Evolutionary conservation across 2,888 invertebrate genomes (phyloP).

Genomic region (Selenia dentaria): DNA sequence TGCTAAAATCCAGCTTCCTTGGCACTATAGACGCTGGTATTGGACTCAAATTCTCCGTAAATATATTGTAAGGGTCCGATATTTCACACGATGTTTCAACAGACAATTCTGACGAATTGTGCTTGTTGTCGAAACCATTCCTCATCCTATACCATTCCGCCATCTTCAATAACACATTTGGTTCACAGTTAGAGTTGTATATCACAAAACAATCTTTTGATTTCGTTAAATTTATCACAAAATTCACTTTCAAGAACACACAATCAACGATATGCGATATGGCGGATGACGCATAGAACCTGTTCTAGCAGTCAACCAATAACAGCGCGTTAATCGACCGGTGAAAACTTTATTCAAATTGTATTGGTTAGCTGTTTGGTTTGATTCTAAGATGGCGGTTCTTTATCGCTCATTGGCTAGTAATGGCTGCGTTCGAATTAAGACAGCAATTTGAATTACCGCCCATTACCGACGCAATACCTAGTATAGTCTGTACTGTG

Average conservation of each 20-base stretch:
- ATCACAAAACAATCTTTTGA: constrained; percentile 55
- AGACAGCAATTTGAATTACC: too few relatives aligned
- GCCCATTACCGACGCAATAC: too few relatives aligned
- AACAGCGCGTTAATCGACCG: constrained; percentile 61
- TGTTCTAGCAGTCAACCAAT: constrained; percentile 67
- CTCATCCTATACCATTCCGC: constrained; percentile 78
- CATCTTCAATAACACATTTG: constrained; percentile 65
- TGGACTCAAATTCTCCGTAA: constrained; percentile 85
- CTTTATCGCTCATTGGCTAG: constrained; percentile 35
- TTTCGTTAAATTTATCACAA: constrained; percentile 55
- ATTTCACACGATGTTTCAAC: constrained; percentile 86
- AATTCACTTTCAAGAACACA: constrained; percentile 71
- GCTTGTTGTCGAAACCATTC: constrained; percentile 60
- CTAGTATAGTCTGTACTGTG: too few relatives aligned
- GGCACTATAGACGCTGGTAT: constrained; percentile 81
- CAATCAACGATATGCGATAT: constrained; percentile 77
- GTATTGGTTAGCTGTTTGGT: constrained; percentile 60
- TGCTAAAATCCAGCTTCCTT: constrained; percentile 85
- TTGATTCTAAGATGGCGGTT: constrained; percentile 49
- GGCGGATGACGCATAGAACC: constrained; percentile 84
- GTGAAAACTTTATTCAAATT: constrained; percentile 62
- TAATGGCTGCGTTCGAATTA: constrained; percentile 44
- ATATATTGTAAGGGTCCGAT: constrained; percentile 85
- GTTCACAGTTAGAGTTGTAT: constrained; percentile 56
- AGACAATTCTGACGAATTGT: constrained; percentile 82